These are phyloP conservation scores for Liopterus haemorrhoidalis DNA, from an alignment of 2,888 invertebrate genomes.

Conservation along the genomic window DNA sequence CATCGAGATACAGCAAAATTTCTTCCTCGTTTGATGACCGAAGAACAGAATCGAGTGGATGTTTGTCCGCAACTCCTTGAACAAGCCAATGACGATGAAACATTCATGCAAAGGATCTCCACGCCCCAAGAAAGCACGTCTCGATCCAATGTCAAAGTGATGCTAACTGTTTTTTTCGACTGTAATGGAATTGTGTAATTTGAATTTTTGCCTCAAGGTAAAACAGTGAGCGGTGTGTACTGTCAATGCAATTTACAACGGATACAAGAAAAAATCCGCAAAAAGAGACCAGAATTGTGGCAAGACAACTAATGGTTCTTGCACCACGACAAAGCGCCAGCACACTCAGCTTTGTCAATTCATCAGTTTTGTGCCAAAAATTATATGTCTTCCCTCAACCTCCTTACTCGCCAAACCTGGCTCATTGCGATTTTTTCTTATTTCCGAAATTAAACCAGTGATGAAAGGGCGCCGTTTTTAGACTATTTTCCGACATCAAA, in stretches of 20 bases:
- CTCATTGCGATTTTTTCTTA: too few species aligned
- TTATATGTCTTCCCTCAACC: too few species aligned
- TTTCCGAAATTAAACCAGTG: too few species aligned
- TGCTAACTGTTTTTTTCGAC: conserved; percentile 1
- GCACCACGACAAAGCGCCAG: conserved; percentile 18
- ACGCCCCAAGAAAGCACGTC: conserved; percentile 4
- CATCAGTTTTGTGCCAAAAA: conserved; percentile 7
- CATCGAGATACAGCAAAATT: conserved; percentile 1
- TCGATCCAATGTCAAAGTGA: conserved; percentile 8
- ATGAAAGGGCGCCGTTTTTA: too few species aligned
- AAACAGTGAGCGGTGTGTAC: conserved; percentile 8
- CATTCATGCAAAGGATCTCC: background rate
- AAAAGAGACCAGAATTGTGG: conserved; percentile 17
- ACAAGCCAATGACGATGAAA: too few species aligned
- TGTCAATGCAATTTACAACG: conserved; percentile 2
- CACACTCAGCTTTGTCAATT: conserved; percentile 19
- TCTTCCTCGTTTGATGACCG: conserved; percentile 6
- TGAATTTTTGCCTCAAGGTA: too few species aligned
- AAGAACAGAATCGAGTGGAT: background rate
- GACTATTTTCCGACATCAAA: too few species aligned
- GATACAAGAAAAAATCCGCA: conserved; percentile 11
- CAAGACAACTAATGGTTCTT: conserved; percentile 15
- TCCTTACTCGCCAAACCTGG: too few species aligned
- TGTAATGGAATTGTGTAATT: conserved; percentile 2
- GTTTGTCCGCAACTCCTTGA: background rate